phyloP scores from a whole-genome alignment of 2,797 vertebrate species.

The Florisuga fusca region DNA sequence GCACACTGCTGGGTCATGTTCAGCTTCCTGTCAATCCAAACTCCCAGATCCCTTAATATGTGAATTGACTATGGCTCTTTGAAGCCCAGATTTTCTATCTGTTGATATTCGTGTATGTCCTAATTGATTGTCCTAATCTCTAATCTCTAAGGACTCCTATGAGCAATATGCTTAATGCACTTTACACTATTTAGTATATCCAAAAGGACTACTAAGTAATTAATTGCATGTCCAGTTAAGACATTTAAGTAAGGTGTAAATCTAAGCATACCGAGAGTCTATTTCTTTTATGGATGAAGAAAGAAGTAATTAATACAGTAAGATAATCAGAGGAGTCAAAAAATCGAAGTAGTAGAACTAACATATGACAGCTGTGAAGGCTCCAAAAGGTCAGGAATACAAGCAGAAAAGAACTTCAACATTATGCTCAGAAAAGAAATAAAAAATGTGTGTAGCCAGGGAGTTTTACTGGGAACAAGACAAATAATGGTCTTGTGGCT shows the following conservation, averaged over 20 bases:
- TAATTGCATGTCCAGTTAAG: not conserved
- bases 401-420: not conserved
- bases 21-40: too few species aligned
- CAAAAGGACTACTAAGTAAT: not conserved
- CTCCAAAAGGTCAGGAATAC: not conserved
- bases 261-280: not conserved
- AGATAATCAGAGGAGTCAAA: not conserved
- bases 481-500: not conserved
- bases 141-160: not conserved
- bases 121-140: not conserved
- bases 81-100: not conserved
- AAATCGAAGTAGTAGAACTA: not conserved
- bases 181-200: not conserved
- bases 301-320: not conserved
- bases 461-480: not conserved
- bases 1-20: too few species aligned
- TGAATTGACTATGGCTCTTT: not conserved
- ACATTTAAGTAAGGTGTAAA: not conserved
- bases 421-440: not conserved
- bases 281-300: not conserved
- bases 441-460: not conserved
- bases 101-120: not conserved
- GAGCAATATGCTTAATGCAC: not conserved
- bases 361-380: not conserved
- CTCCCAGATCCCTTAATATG: not conserved